Conservation (phyloP, 2,888 invertebrate genomes). For the Troides aeacus region DNA sequence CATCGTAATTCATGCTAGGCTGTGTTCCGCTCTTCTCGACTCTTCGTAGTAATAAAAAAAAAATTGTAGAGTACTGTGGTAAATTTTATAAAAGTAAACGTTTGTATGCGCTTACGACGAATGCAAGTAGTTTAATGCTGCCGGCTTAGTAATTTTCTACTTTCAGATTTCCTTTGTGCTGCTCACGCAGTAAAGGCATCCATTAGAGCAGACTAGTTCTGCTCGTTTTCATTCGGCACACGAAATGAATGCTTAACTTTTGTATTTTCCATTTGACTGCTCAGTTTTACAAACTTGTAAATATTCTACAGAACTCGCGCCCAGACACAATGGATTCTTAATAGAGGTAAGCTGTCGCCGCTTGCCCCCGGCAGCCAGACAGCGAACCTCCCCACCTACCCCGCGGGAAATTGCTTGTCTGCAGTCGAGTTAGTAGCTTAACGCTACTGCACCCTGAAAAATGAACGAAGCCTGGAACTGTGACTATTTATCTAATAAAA, state of each 20-base stretch:
- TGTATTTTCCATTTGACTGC: constrained; percentile 2
- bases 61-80: too few relatives aligned
- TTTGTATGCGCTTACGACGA: too few relatives aligned
- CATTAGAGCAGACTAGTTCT: not conserved
- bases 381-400: constrained; percentile 5
- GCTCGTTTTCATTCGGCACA: not conserved
- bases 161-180: not conserved
- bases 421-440: constrained; percentile 6
- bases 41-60: too few relatives aligned
- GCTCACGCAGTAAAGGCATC: not conserved
- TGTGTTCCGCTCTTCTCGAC: too few relatives aligned
- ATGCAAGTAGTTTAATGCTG: not conserved
- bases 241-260: not conserved
- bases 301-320: not conserved
- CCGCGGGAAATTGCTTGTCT: constrained; percentile 23
- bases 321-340: constrained; percentile 19
- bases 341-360: constrained; percentile 19
- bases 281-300: not conserved
- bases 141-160: not conserved
- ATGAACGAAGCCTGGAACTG: constrained; percentile 8
- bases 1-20: too few relatives aligned
- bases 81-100: too few relatives aligned
- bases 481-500: constrained; percentile 7
- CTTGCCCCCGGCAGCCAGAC: constrained; percentile 14
- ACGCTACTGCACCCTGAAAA: constrained; percentile 19